These are phyloP conservation scores for Cataglyphis livida DNA, from an alignment of 2,888 invertebrate genomes.

Conservation along the genomic window DNA sequence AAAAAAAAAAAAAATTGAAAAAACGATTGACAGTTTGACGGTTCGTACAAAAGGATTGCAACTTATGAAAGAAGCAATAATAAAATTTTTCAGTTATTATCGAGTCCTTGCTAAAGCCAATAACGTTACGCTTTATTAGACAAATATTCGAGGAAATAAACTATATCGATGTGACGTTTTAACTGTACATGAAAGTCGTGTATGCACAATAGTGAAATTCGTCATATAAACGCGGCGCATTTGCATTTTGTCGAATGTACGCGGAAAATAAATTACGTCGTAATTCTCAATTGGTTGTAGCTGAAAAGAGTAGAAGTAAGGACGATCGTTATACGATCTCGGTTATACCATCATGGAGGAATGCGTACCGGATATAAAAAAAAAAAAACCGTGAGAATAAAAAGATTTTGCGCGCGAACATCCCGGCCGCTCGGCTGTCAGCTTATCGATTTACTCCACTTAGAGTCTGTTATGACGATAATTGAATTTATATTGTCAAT, in stretches of 20 bases:
- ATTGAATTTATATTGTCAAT: constrained; percentile 54
- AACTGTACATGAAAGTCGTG: not conserved
- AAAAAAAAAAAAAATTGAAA: constrained; percentile 6
- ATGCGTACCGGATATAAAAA: constrained; percentile 21
- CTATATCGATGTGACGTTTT: not conserved
- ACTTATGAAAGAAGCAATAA: not conserved
- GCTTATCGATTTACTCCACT: constrained; percentile 51
- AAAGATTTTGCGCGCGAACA: constrained; percentile 31
- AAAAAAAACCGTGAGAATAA: constrained; percentile 33
- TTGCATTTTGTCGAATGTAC: constrained; percentile 32
- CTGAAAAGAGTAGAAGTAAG: constrained; percentile 25
- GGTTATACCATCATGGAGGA: constrained; percentile 26
- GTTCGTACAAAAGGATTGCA: constrained; percentile 20
- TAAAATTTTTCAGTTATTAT: constrained; percentile 15
- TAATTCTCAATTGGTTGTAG: constrained; percentile 24
- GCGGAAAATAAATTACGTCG: constrained; percentile 28
- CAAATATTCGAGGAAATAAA: constrained; percentile 18
- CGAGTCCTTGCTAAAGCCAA: not conserved
- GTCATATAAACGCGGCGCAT: constrained; percentile 17
- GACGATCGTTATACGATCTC: constrained; percentile 41
- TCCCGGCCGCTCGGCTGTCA: not conserved
- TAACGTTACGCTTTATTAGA: constrained; percentile 21
- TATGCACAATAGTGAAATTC: constrained; percentile 18
- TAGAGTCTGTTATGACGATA: constrained; percentile 47
- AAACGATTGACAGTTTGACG: constrained; percentile 11